Evolutionary conservation across 2,888 invertebrate species (phyloP), one percentile per base, ranked within the genome.

Genomic region (Buathra laborator): DNA sequence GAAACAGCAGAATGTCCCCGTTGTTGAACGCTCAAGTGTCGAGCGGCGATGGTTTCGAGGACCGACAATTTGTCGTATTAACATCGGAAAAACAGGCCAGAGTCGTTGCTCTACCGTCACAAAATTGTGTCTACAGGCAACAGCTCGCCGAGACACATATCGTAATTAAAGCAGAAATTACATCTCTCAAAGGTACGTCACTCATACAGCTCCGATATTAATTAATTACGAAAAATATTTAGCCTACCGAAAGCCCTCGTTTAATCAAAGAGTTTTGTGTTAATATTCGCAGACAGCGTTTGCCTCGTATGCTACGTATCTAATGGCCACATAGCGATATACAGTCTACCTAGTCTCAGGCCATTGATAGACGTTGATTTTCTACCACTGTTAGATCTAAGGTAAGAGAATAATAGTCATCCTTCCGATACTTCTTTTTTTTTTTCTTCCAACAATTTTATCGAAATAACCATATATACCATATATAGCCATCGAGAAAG

Each of bases 61-160:
- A 99, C 94, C 95, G 98, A 87, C 99, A 99, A 95, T 98, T 98
- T 94, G 97, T 98, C 88, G 98, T 98, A 76, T 96, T 99, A 89
- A 97, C 97, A 87, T 98, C 98, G 83, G 99, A 99, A 95, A 99
- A 98, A 94, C 98, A 99, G 95, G 98, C 98, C 86, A 96, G 98
- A 91, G 98, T 99, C 87, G 97, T 99, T 87, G 98, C 98, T 88
- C 96, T 99, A 93, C 99, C 99, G 87, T 98, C 98, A 90, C 99
- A 99, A 94, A 98, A 97, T 94, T 98, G 98, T 95, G 97, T 98
- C 90, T 98, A 98, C 95, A 96, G 98, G 91, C 97, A 98, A 94
- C 98, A 98, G 94, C 96, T 99, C 90, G 97, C 98, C 86, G 99
- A 99, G 92, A 96, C 97, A 10, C 98, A 98, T 94, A 98, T 98